Evolutionary conservation across 1,140 invertebrate genomes (phyloP).

Genomic region (Elysia chlorotica): DNA sequence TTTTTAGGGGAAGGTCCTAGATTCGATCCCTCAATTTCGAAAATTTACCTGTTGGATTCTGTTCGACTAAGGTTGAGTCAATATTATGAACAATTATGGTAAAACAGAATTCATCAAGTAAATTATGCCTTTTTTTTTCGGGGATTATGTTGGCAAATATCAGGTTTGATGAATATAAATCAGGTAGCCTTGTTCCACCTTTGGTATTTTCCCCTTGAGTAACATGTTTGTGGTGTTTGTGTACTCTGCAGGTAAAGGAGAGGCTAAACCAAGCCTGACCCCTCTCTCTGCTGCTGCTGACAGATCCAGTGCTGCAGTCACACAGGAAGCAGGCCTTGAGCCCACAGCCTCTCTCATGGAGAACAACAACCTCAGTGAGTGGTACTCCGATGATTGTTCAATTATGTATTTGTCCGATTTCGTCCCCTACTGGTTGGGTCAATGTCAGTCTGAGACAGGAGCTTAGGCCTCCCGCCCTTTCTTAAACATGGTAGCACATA

Average conservation of each 20-base stretch:
- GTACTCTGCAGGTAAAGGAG: background rate
- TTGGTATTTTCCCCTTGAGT: no score
- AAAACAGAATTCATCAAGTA: no score
- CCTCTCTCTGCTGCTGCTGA: background rate
- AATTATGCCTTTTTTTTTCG: no score
- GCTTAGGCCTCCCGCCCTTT: background rate
- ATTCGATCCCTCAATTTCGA: no score
- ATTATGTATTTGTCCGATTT: background rate
- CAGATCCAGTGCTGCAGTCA: background rate
- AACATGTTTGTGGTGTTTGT: background rate
- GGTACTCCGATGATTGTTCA: background rate
- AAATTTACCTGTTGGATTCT: no score
- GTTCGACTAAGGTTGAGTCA: no score
- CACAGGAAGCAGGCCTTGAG: background rate
- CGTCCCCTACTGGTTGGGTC: no score
- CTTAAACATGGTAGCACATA: background rate
- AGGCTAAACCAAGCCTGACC: background rate
- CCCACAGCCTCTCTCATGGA: conserved; percentile 13
- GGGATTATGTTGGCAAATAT: no score
- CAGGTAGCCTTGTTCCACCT: no score
- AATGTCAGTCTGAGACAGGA: background rate
- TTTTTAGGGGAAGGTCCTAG: no score
- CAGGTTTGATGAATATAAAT: no score
- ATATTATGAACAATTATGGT: no score
- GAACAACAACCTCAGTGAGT: conserved; percentile 8